Base-by-base conservation (phyloP, 2,797 vertebrate genomes). In the Sandelia bainsii region DNA sequence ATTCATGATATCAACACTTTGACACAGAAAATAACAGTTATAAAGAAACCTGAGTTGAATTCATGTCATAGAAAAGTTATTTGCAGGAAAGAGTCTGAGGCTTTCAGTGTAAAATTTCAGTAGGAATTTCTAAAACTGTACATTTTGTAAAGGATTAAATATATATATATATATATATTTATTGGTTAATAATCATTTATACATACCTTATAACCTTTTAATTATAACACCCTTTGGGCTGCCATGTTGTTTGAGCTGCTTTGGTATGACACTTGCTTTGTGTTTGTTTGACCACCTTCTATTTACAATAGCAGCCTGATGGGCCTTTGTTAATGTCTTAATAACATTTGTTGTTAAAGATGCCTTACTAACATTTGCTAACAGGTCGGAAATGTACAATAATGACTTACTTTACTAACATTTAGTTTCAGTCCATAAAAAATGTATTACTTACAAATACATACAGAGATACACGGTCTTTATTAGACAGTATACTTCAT, bases 1-100 rank as follows among this genome's bases (percentile, higher is more conserved):
- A 69, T 73, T 69, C 58, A 64, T 14, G 63, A 25, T 49, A 53
- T 32, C 61, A 19, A 40, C 23, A 44, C 34, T 56, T 56, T 60
- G 58, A 68, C 37, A 44, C 27, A 54, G 22, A 39, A 23, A 4
- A 65, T 42, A 58, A 37, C 14, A 48, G 25, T 34, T 39, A 19
- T 12, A 23, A 1, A 12, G 34, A 50, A 8, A 72, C 7, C 23
- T 13, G 57, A 7, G 49, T 8, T 27, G 17, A 50, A 66, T 72
- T 53, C 19, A 50, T 25, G 12, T 72, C 34, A 32, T 32, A 17
- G 46, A 14, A 32, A 45, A 32, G 9, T 27, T n/a, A 40, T 58
- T 58, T 40, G 39, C 5, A 29, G 34, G n/a, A 37, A 44, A 10
- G 48, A 68, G 42, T 2, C 42, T 16, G 13, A 62, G 23, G 20